phyloP scores from a whole-genome alignment of 30 jellyfish, hydroid and myxozoan genomes.

The Rhopilema esculentum region DNA sequence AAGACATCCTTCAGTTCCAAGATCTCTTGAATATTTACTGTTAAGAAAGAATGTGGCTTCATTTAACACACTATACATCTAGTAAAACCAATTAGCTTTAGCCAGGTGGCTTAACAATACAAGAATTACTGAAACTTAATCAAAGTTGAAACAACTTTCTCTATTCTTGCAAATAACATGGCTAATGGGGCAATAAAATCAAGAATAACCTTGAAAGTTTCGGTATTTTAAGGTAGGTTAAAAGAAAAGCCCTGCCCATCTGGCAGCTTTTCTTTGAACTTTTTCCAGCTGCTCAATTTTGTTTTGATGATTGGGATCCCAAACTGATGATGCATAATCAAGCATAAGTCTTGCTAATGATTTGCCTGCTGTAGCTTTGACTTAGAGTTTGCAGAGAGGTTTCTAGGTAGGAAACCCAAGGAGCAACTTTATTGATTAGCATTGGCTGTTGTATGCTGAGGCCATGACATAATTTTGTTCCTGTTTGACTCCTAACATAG shows the following conservation, averaged over 20 bases:
- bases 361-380: constrained; percentile 51
- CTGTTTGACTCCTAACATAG: constrained; percentile 29
- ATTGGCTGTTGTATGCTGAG: constrained; percentile 41
- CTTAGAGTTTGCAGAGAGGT: constrained; percentile 50
- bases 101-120: not conserved
- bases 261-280: constrained; percentile 49
- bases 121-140: not conserved
- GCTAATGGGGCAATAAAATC: no score
- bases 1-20: constrained; percentile 46
- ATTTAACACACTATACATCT: not conserved
- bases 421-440: constrained; percentile 44
- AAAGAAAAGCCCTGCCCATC: no score
- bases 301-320: constrained; percentile 22
- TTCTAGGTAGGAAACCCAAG: constrained; percentile 50
- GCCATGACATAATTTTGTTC: constrained; percentile 42
- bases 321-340: constrained; percentile 44
- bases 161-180: no score
- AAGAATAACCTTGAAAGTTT: no score
- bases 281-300: constrained; percentile 19
- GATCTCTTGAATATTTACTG: constrained; percentile 53
- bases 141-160: no score
- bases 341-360: constrained; percentile 17
- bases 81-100: not conserved
- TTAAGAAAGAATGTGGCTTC: no score
- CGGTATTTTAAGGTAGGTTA: no score